A percentile compares a stretch with the other conserved stretches of the same genome.
Evolutionary conservation across 1,140 invertebrate species (phyloP).

Genomic region (Drosophila malerkotliana): DNA sequence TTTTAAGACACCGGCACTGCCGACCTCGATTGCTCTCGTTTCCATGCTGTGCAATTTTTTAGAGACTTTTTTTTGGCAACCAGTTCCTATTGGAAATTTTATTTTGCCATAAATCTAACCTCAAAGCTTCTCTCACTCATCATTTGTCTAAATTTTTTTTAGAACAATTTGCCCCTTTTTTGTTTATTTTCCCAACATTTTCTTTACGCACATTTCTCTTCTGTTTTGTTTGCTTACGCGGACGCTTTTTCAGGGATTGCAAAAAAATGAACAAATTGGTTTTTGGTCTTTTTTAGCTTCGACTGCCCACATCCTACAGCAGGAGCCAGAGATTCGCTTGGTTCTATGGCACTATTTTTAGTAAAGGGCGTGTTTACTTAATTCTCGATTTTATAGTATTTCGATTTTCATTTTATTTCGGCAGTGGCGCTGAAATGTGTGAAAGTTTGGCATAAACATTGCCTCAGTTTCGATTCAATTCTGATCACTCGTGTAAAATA

Average conservation of each 20-base stretch:
- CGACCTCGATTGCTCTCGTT: slow-evolving; percentile 61
- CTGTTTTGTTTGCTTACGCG: slow-evolving; percentile 65
- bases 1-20: slow-evolving; percentile 46
- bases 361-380: slow-evolving; percentile 72
- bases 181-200: slow-evolving; percentile 70
- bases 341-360: slow-evolving; percentile 66
- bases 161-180: slow-evolving; percentile 48
- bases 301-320: slow-evolving; percentile 9
- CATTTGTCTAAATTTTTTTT: slow-evolving; percentile 76
- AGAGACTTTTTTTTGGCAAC: slow-evolving; percentile 21
- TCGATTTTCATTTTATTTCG: slow-evolving; percentile 48
- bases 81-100: slow-evolving; percentile 68
- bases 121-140: slow-evolving; percentile 77
- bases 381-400: slow-evolving; percentile 65
- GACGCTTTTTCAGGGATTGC: slow-evolving; percentile 23
- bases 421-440: slow-evolving; percentile 53
- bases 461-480: slow-evolving; percentile 43
- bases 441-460: slow-evolving; percentile 70
- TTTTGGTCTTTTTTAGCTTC: slow-evolving; percentile 13
- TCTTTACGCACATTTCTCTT: slow-evolving; percentile 61
- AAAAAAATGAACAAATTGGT: slow-evolving; percentile 61
- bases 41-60: slow-evolving; percentile 51
- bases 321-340: slow-evolving; percentile 18
- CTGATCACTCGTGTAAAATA: slow-evolving; percentile 43
- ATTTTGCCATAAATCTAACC: slow-evolving; percentile 74